Evolutionary conservation across 1,140 invertebrate genomes (phyloP), one percentile per base, ranked within the genome.

Genomic region (Temnothorax curvispinosus): DNA sequence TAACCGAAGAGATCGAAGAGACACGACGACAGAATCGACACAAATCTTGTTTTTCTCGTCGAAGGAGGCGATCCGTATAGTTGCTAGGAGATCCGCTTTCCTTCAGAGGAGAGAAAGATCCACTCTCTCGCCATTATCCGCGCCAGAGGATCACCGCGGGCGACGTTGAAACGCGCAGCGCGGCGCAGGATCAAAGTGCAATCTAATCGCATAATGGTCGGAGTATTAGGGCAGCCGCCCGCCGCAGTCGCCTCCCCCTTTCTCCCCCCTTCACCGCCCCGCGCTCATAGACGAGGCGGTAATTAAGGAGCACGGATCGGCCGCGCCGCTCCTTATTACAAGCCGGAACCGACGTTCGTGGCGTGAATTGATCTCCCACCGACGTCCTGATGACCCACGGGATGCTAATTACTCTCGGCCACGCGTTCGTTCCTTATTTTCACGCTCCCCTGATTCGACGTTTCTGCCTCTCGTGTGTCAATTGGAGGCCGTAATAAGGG

Each of bases 171-270:
- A 8, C 18, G 67, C 27, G 71, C 52, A 65, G 32, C 52, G 84
- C 84, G 80, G 80, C 64, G 50, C 18, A 35, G 52, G 88, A 89
- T 87, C 88, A 87, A 89, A 87, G 86, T 84, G 56, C 87, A 76
- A 82, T 76, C 72, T 85, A 87, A 89, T 87, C 88, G 88, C 65
- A 62, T 88, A 84, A 88, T 87, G 38, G 54, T 50, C 65, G 60
- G 82, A 87, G 56, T 87, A 89, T 89, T 89, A 89, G 86, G 77
- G 44, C 56, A 54, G 64, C 56, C 86, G 74, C 50, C 56, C 60
- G 54, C 27, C 44, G 44, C 41, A 50, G 41, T 54, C 65, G 58
- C 18, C 21, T 1, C 27, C 13, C 5, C 21, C 21, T 7, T 21
- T n/a, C 41, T 15, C 6, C 41, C 15, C 6, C 52, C 52, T 54